phyloP scores from a whole-genome alignment of 2,113 vertebrate genomes.

The Beaufortia kweichowensis region DNA sequence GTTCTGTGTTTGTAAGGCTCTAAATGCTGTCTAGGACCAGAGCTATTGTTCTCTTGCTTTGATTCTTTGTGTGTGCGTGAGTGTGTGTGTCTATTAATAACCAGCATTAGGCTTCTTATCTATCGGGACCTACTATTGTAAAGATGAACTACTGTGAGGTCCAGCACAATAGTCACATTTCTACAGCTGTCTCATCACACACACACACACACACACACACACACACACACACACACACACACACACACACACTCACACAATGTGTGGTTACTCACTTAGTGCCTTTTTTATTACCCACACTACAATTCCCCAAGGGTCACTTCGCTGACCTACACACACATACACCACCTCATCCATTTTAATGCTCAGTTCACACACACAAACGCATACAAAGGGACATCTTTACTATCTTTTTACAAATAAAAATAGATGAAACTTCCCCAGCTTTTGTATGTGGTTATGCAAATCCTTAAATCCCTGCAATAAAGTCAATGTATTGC shows the following conservation, averaged over 20 bases:
- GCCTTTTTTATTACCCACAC: conserved; percentile 50
- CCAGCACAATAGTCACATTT: conserved; percentile 51
- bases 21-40: too few species aligned
- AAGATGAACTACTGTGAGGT: conserved; percentile 57
- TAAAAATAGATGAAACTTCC: neutral
- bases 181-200: conserved; percentile 26
- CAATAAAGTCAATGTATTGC: too few species aligned
- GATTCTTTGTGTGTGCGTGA: conserved; percentile 12
- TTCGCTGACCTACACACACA: conserved; percentile 45
- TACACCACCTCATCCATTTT: conserved; percentile 32
- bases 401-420: neutral
- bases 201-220: conserved; percentile 8
- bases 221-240: conserved; percentile 42
- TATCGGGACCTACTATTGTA: conserved; percentile 51
- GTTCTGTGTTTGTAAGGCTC: too few species aligned
- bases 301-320: conserved; percentile 39
- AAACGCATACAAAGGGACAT: neutral
- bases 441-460: neutral
- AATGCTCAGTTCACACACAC: conserved; percentile 17
- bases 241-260: conserved; percentile 31
- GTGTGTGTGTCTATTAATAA: conserved; percentile 51
- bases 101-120: conserved; percentile 51
- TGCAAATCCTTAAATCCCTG: too few species aligned
- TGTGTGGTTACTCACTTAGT: conserved; percentile 32
- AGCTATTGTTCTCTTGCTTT: too few species aligned